phyloP scores from a whole-genome alignment of 2,797 vertebrate species.

The Enteromius anoplus region DNA sequence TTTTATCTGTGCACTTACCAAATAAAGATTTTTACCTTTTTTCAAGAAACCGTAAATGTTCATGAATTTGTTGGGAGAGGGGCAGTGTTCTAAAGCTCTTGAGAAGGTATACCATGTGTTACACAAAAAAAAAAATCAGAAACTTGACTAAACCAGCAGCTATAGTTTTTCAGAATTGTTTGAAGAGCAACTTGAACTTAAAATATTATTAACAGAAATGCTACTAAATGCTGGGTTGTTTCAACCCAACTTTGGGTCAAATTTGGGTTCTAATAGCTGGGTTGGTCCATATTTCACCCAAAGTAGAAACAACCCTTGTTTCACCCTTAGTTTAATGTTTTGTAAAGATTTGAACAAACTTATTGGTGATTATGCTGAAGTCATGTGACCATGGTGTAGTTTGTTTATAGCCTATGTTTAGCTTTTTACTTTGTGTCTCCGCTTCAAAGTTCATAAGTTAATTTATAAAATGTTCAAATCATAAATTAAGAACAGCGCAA shows the following conservation, averaged over 20 bases:
- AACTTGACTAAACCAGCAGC: too few species aligned
- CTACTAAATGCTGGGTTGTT: too few species aligned
- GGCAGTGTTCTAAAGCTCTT: background rate
- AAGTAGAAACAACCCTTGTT: too few species aligned
- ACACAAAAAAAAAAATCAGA: background rate
- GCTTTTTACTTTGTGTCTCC: background rate
- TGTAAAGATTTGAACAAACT: background rate
- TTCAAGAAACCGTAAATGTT: background rate
- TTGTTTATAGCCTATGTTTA: background rate
- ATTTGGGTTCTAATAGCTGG: too few species aligned
- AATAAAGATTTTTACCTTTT: constrained; percentile 63
- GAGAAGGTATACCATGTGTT: background rate
- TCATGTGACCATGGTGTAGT: background rate
- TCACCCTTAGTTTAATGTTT: too few species aligned
- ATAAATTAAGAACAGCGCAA: background rate
- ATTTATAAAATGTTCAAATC: background rate
- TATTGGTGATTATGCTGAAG: background rate
- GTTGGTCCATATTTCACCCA: too few species aligned
- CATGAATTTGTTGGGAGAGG: background rate
- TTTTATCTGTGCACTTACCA: constrained; percentile 43
- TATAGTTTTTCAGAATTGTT: background rate
- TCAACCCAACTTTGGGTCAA: too few species aligned
- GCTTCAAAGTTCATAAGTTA: background rate
- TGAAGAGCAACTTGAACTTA: background rate
- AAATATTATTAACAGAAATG: too few species aligned